Conservation (phyloP, 2,113 vertebrate species). For the Boleophthalmus pectinirostris region DNA sequence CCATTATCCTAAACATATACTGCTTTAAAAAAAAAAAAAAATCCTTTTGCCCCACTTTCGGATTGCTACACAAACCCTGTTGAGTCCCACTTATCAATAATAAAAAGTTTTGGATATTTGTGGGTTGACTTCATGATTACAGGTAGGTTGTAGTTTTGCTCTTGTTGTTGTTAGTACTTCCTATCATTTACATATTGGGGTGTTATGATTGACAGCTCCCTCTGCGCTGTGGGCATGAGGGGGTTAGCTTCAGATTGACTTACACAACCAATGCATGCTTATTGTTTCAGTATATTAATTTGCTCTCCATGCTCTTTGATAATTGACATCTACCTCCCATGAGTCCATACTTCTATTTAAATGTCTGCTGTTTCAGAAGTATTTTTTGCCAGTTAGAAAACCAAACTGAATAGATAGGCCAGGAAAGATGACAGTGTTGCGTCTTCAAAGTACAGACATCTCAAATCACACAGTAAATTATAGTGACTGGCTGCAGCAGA, state of each 20-base stretch:
- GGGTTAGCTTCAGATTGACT: not conserved
- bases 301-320: not conserved
- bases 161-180: not conserved
- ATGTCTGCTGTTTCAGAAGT: not conserved
- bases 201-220: not conserved
- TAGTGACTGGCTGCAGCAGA: slow-evolving; percentile 5
- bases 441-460: slow-evolving; percentile 9
- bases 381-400: not conserved
- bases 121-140: not conserved
- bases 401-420: not conserved
- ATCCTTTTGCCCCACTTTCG: not conserved
- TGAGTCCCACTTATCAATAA: not conserved
- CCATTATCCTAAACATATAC: not conserved
- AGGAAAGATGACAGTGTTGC: not conserved
- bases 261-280: not conserved
- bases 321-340: not conserved
- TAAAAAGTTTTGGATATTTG: not conserved
- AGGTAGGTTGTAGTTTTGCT: not conserved
- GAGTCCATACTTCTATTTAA: not conserved
- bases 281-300: slow-evolving; percentile 1
- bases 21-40: not conserved
- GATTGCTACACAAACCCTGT: not conserved
- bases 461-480: slow-evolving; percentile 4
- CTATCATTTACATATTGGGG: not conserved
- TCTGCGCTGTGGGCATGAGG: slow-evolving; percentile 1